Evolutionary conservation across 2,888 invertebrate species (phyloP).

Genomic region (Parnassius mnemosyne): DNA sequence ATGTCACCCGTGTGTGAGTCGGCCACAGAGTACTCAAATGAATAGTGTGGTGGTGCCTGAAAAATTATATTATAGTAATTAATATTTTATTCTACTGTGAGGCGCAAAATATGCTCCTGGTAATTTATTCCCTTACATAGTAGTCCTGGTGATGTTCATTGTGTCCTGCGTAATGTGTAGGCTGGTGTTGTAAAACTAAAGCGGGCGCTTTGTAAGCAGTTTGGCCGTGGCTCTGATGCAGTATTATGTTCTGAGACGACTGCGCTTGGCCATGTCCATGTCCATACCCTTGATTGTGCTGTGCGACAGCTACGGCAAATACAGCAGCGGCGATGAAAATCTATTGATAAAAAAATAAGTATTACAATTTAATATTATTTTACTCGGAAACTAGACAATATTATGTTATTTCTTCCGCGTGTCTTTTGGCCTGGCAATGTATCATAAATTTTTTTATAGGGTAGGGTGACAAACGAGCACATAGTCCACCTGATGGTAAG

Average conservation of each 20-base stretch:
- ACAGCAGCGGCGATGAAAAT: slow-evolving; percentile 26
- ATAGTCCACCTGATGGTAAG: too few relatives aligned
- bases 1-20: slow-evolving; percentile 76
- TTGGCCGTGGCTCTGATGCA: slow-evolving; percentile 41
- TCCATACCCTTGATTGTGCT: slow-evolving; percentile 33
- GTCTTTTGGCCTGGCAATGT: too few relatives aligned
- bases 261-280: slow-evolving; percentile 34
- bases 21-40: slow-evolving; percentile 45
- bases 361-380: too few relatives aligned
- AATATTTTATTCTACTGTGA: not conserved
- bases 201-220: slow-evolving; percentile 23
- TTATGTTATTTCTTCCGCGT: too few relatives aligned
- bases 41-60: slow-evolving; percentile 47
- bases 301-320: slow-evolving; percentile 37
- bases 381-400: too few relatives aligned
- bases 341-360: not conserved
- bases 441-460: too few relatives aligned
- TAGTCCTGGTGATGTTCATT: slow-evolving; percentile 36
- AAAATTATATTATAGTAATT: not conserved
- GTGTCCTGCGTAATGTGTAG: slow-evolving; percentile 27
- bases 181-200: slow-evolving; percentile 13
- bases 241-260: not conserved
- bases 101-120: not conserved
- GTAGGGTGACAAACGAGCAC: too few relatives aligned
- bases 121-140: slow-evolving; percentile 33